phyloP scores from a whole-genome alignment of 2,888 invertebrate species.

The Papilio elwesi region DNA sequence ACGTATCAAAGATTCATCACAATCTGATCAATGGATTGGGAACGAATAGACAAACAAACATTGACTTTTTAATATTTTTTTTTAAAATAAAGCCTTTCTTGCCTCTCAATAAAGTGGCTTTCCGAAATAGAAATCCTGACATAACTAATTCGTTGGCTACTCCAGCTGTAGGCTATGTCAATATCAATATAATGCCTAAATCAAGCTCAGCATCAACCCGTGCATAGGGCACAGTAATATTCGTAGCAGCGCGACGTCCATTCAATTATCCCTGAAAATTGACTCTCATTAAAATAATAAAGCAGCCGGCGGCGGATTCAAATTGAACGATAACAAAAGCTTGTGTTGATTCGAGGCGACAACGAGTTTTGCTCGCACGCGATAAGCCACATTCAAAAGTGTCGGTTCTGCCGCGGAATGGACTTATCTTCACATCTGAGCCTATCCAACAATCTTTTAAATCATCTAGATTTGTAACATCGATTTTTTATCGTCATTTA shows the following conservation, averaged over 20 bases:
- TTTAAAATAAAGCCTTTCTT: too few species aligned
- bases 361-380: conserved; percentile 56
- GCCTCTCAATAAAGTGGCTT: too few species aligned
- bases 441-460: conserved; percentile 6
- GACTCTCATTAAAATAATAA: conserved; percentile 84
- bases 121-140: too few species aligned
- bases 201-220: conserved; percentile 43
- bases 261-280: conserved; percentile 82
- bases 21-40: too few species aligned
- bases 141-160: neutral
- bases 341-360: conserved; percentile 75
- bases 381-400: conserved; percentile 51
- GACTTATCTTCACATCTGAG: conserved; percentile 31
- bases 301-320: conserved; percentile 78
- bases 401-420: conserved; percentile 20
- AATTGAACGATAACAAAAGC: conserved; percentile 84
- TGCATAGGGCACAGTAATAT: conserved; percentile 75
- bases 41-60: too few species aligned
- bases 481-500: neutral
- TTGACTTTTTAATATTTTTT: too few species aligned
- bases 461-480: conserved; percentile 4
- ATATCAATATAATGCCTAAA: conserved; percentile 39
- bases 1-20: too few species aligned
- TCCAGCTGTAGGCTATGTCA: neutral
- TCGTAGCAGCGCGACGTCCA: conserved; percentile 72